Evolutionary conservation across 2,113 vertebrate genomes (phyloP).

Genomic region (Paramormyrops kingsleyae): DNA sequence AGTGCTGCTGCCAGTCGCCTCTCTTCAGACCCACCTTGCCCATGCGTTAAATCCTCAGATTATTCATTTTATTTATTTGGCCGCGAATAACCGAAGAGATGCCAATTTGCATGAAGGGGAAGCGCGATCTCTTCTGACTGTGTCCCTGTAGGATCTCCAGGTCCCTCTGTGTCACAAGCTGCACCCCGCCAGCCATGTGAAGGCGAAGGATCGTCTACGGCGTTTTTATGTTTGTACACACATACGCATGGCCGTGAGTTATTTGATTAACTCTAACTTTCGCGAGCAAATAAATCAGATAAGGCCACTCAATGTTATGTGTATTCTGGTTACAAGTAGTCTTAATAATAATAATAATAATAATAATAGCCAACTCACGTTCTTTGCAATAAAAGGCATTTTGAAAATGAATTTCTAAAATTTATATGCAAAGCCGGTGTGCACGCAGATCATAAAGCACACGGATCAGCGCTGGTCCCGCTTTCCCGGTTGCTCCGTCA

Average conservation of each 20-base stretch:
- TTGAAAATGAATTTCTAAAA: neutral
- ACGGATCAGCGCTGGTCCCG: no score
- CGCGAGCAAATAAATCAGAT: neutral
- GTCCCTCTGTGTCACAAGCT: neutral
- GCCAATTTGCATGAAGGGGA: conserved; percentile 19
- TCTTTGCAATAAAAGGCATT: neutral
- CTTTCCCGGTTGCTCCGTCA: neutral
- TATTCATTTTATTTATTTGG: conserved; percentile 23
- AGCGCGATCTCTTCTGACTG: neutral
- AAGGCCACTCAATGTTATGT: neutral
- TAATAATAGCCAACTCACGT: neutral
- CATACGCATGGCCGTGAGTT: neutral
- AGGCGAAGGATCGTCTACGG: neutral
- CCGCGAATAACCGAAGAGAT: neutral
- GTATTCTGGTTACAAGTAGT: neutral
- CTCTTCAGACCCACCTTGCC: conserved; percentile 53
- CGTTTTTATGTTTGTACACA: neutral
- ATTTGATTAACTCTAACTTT: neutral
- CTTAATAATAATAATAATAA: neutral
- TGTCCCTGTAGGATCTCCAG: neutral
- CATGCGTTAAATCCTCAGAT: conserved; percentile 42
- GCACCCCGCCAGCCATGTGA: neutral
- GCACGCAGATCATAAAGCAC: neutral
- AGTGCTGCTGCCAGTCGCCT: conserved; percentile 73
- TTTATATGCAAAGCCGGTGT: neutral